Base-by-base conservation (phyloP, 1,140 invertebrate genomes). In the Nebria ingens region DNA sequence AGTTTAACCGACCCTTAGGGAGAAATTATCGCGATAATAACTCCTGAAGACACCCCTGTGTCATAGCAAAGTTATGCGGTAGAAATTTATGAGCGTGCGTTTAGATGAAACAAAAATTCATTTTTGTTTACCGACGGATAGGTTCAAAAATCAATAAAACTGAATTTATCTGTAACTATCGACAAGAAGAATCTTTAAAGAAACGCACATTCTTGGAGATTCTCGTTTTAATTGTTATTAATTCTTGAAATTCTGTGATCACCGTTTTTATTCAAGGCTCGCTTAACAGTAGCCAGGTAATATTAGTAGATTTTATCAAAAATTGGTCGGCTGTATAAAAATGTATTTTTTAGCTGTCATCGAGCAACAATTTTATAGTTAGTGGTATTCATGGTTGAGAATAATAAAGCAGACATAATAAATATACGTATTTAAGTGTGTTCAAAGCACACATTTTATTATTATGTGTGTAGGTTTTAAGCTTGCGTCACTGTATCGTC, bases 21-120 rank as follows among this genome's bases (percentile, higher is more conserved):
- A 45, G 6, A 45, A 45, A 45, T 45, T 45, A 45, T 45, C 40
- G 40, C 40, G 40, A 45, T 45, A 45, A 45, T 45, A 45, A 45
- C 40, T 45, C 40, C 40, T 45, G 40, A 45, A 45, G 40, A 45
- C 40, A 45, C 40, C 40, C 40, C 40, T 45, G 40, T 45, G 40
- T 45, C 6, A 17, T 45, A 17, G 9, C 6, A 45, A 45, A 45
- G 9, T 45, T 17, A 11, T 11, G 17, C 6, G 25, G 25, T 34
- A 34, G 6, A 34, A 9, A 34, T 34, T 9, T 34, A 34, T 34
- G 25, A 9, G 25, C n/a, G 25, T 34, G 25, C n/a, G 25, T 34
- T n/a, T n/a, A n/a, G n/a, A n/a, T n/a, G n/a, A n/a, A n/a, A n/a
- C n/a, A n/a, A n/a, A n/a, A n/a, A n/a, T n/a, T n/a, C n/a, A n/a